Evolutionary conservation across 2,888 invertebrate genomes (phyloP), one percentile per base, ranked within the genome.

Genomic region (Diarsia rubi): DNA sequence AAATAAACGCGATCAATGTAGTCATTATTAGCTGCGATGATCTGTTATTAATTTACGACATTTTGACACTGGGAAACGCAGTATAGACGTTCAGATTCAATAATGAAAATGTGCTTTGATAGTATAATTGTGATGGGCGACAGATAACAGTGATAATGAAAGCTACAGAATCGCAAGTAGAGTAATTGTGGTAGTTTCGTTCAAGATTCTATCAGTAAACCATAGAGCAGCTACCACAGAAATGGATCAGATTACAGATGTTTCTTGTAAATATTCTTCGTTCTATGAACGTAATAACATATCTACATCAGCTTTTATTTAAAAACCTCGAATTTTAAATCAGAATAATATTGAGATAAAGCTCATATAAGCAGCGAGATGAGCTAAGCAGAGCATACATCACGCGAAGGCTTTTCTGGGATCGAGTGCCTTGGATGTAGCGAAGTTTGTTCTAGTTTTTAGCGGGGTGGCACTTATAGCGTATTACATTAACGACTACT

Each of bases 371-470:
- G 83, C 37, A 57, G n/a, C 42, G 8, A 42, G 72, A 66, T 82
- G 44, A 66, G 60, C 49, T 60, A 54, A 62, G 68, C 57, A 54
- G 68, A 77, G 62, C 59, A 83, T 83, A 69, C 16, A 79, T 79
- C 79, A 63, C 67, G 27, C 31, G 27, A 73, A 42, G 68, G 83
- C 69, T 83, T 83, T 81, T 16, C 74, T 52, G 14, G 66, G 59
- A 79, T 79, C 62, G 27, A 69, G 69, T 67, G 79, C 63, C 69
- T 45, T 47, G 79, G 59, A 67, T 74, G 60, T 49, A 47, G 69
- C 66, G 31, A 82, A 81, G 59, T 81, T 83, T 44, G 52, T 69
- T 52, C 47, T 59, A 63, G 52, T 63, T 69, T 73, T 45, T 14
- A 47, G 16, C 27, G 44, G 0, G 79, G 74, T 60, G 21, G 4